Base-by-base conservation (phyloP, 2,797 vertebrate species). In the Sebastolobus altivelis region DNA sequence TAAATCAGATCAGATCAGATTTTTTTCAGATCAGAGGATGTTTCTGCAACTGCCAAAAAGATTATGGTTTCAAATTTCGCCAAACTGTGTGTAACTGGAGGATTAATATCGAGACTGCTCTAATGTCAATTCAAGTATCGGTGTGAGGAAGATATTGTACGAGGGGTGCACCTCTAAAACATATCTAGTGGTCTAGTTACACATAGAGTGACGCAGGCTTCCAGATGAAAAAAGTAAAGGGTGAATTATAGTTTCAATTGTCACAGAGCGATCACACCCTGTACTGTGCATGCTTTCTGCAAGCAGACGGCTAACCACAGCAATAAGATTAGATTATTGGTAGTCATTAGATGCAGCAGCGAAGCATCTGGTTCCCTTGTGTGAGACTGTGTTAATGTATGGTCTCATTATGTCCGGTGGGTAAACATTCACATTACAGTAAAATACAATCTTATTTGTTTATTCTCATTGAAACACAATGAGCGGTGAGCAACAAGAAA, bases 251-350 rank as follows among this genome's bases (percentile, higher is more conserved):
- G 54, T 59, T 77, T 68, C 25, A 56, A 33, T 20, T 71, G 61
- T 69, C 67, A 73, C 66, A 76, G 58, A 69, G 62, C 29, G 5
- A 49, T 72, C 74, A 33, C 52, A 60, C 59, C n/a, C 52, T 31
- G 69, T 2, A 35, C 25, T 7, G 63, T 27, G 59, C 79, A 89
- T 87, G 92, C 90, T 89, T 52, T 87, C 90, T 73, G 52, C 78
- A 73, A 65, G 80, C 80, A 27, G 77, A 74, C 59, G 10, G 74
- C 75, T 77, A 67, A 84, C 69, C 79, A n/a, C 66, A 62, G 82
- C 72, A 33, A 72, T 52, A 52, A 77, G 81, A 67, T 80, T 18
- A 37, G 56, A 79, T 76, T 65, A 80, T 29, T 70, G 63, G 59
- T 37, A 60, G 79, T 72, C 54, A 72, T 86, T 79, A 85, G 70